phyloP scores from a whole-genome alignment of 2,113 vertebrate species.

The Motacilla tschutschensis region DNA sequence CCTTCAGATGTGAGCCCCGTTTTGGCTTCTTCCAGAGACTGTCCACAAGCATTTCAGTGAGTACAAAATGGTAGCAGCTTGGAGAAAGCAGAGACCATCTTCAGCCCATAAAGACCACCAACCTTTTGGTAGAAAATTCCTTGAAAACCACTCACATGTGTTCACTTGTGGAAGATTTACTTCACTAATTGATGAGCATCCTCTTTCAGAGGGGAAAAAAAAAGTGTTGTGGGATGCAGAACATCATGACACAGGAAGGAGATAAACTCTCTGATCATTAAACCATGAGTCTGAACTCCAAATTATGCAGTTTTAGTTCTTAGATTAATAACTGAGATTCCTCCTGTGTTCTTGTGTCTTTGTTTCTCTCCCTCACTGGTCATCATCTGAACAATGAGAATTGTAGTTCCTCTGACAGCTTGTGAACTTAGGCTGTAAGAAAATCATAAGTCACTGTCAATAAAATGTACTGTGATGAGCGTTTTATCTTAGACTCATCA shows the following conservation, averaged over 20 bases:
- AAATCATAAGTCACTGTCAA: neutral
- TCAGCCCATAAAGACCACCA: neutral
- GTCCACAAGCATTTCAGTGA: neutral
- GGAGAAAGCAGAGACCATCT: neutral
- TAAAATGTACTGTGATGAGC: rapidly evolving
- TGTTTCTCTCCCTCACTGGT: neutral
- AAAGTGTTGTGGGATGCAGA: neutral
- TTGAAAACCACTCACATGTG: neutral
- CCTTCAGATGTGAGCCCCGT: neutral
- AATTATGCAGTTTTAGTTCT: neutral
- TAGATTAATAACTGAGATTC: neutral
- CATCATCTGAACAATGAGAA: neutral
- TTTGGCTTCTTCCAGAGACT: neutral
- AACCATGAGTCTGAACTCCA: neutral
- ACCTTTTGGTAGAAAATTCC: neutral
- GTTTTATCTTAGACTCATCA: neutral
- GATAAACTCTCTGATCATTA: neutral
- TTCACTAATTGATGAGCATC: neutral
- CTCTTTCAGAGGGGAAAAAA: neutral
- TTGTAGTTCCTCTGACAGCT: neutral
- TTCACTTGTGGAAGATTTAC: neutral
- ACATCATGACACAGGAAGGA: neutral
- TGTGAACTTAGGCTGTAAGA: neutral
- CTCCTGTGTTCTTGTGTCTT: neutral
- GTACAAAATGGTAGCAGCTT: neutral